These are phyloP conservation scores for Umimayanthus kanabou DNA, from an alignment of 92 coral and sea anemone genomes.

Conservation along the genomic window DNA sequence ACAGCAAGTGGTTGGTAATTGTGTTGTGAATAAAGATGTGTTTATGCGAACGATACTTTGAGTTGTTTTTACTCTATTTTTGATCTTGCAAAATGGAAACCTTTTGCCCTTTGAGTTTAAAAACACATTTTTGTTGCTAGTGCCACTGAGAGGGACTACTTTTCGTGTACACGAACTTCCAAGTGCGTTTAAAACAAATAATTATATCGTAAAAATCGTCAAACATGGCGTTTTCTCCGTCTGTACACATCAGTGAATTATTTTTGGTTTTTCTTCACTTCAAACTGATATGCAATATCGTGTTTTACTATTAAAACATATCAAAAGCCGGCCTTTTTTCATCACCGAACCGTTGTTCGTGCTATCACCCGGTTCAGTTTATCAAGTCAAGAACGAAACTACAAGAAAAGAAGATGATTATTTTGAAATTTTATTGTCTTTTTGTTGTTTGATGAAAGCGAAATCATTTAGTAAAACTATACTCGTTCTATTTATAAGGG, in stretches of 20 bases:
- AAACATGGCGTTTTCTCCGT: slow-evolving; percentile 23
- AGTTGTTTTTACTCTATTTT: neutral
- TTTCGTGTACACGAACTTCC: neutral
- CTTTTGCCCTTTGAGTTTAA: neutral
- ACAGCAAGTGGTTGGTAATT: slow-evolving; percentile 7
- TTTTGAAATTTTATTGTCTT: slow-evolving; percentile 17
- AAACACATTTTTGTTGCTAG: neutral
- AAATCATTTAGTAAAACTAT: neutral
- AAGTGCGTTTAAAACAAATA: neutral
- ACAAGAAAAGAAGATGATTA: slow-evolving; percentile 18
- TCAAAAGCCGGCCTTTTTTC: neutral
- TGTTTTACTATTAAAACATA: neutral
- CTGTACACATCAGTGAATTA: slow-evolving; percentile 3
- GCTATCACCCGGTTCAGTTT: neutral
- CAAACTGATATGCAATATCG: neutral
- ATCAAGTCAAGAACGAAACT: slow-evolving; percentile 4
- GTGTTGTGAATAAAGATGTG: slow-evolving; percentile 23
- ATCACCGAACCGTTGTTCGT: neutral
- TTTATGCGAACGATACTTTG: neutral
- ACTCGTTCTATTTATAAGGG: neutral
- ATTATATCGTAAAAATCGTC: slow-evolving; percentile 11
- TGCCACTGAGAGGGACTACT: neutral
- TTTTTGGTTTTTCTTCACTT: slow-evolving; percentile 1
- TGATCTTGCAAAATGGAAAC: neutral
- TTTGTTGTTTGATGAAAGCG: neutral